Conservation (phyloP, 2,113 vertebrate genomes). For the Sclerurus mexicanus region DNA sequence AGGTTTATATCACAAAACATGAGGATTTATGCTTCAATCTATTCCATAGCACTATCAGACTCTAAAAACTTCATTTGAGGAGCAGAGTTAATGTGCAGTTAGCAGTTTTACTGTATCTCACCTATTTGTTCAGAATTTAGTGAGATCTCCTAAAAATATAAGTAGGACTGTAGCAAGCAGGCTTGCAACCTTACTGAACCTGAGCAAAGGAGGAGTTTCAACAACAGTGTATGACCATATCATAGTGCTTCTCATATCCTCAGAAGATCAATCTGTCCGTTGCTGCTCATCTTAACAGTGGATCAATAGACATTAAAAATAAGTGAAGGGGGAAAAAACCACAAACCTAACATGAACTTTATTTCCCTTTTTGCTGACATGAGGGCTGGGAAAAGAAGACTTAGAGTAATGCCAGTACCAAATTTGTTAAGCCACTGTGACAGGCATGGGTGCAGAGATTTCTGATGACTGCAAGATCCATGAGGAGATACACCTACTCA, state of each 20-base stretch:
- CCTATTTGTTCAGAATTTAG: slow-evolving; percentile 47
- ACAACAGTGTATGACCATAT: neutral
- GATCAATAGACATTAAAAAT: slow-evolving; percentile 34
- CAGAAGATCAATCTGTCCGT: neutral
- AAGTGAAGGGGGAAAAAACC: neutral
- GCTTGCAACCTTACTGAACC: neutral
- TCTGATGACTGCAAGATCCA: accelerated
- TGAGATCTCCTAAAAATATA: slow-evolving; percentile 25
- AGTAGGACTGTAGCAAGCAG: neutral
- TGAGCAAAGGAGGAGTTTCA: neutral
- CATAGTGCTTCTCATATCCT: neutral
- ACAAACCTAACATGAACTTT: neutral
- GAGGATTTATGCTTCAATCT: slow-evolving; percentile 54
- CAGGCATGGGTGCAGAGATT: neutral
- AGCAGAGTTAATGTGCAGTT: slow-evolving; percentile 45
- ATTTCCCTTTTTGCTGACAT: neutral
- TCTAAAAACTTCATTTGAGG: slow-evolving; percentile 23
- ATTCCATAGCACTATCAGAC: neutral
- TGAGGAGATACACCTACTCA: accelerated
- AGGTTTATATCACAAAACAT: slow-evolving; percentile 50
- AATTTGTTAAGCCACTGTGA: neutral
- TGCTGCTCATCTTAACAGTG: neutral
- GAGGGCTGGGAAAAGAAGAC: neutral
- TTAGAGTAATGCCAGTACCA: neutral
- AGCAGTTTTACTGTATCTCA: slow-evolving; percentile 42